phyloP scores from a whole-genome alignment of 2,888 invertebrate species.

The Spodoptera exigua region DNA sequence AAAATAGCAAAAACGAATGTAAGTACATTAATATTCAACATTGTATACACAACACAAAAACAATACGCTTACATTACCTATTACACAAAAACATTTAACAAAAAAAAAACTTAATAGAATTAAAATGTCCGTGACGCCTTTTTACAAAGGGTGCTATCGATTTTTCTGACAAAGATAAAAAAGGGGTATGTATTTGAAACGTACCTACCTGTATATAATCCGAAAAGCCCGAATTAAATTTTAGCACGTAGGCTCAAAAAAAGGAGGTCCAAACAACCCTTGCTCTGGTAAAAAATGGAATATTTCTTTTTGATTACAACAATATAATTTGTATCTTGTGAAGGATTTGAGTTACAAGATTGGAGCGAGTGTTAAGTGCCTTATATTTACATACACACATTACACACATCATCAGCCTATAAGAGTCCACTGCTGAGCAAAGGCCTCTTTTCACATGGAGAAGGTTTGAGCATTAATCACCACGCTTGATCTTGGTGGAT shows the following conservation, averaged over 20 bases:
- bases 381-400: too few relatives aligned
- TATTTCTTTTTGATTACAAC: conserved; percentile 89
- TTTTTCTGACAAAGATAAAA: conserved; percentile 61
- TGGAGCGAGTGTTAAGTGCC: conserved; percentile 27
- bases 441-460: too few relatives aligned
- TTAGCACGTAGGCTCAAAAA: conserved; percentile 84
- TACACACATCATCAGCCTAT: too few relatives aligned
- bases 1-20: too few relatives aligned
- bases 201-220: conserved; percentile 82
- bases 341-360: conserved; percentile 55
- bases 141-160: conserved; percentile 25
- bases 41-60: neutral
- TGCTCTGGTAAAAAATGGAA: conserved; percentile 82
- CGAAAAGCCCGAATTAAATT: conserved; percentile 86
- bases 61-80: neutral
- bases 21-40: neutral
- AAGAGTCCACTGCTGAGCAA: too few relatives aligned
- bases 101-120: conserved; percentile 30
- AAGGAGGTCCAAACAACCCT: conserved; percentile 81
- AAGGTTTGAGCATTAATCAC: too few relatives aligned
- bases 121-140: conserved; percentile 21
- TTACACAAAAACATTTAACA: conserved; percentile 3
- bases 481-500: too few relatives aligned
- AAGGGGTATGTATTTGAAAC: conserved; percentile 63
- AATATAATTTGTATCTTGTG: conserved; percentile 85